Evolutionary conservation across 1,140 invertebrate genomes (phyloP).

Genomic region (Asbolus verrucosus): DNA sequence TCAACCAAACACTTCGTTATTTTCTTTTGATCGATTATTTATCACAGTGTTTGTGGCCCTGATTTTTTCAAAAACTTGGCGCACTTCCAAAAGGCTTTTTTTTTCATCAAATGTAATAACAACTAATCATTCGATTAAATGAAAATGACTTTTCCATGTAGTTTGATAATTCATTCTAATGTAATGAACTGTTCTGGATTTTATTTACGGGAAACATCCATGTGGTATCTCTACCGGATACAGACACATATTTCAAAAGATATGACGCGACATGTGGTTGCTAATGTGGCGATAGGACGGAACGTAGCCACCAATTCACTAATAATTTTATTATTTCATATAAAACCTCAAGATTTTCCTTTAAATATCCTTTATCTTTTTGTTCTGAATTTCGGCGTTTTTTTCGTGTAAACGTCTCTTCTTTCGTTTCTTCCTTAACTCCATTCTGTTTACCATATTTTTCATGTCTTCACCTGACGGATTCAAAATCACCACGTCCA

Average conservation of each 20-base stretch:
- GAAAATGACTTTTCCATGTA: conserved; percentile 1
- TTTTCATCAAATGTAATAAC: no score
- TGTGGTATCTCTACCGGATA: conserved; percentile 44
- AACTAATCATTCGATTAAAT: neutral
- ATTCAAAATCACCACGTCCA: conserved; percentile 90
- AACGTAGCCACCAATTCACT: conserved; percentile 5
- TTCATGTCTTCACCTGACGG: conserved; percentile 82
- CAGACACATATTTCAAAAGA: conserved; percentile 45
- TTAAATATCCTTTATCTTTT: no score
- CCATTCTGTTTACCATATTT: conserved; percentile 74
- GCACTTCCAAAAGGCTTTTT: conserved; percentile 9
- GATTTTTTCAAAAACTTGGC: no score
- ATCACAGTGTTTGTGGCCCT: no score
- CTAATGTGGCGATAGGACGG: conserved; percentile 60
- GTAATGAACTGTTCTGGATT: neutral
- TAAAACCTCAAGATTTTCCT: no score
- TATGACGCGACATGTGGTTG: conserved; percentile 44
- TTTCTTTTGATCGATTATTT: no score
- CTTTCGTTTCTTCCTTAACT: conserved; percentile 79
- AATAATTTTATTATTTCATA: conserved; percentile 4
- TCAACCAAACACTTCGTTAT: no score
- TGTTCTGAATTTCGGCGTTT: no score
- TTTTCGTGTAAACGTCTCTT: no score
- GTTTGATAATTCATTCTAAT: conserved; percentile 8
- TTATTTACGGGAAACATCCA: conserved; percentile 40